Percentiles rank a stretch among this genome's conserved stretches.
phyloP scores from a whole-genome alignment of 2,888 invertebrate species.

The Dorcus parallelipipedus region DNA sequence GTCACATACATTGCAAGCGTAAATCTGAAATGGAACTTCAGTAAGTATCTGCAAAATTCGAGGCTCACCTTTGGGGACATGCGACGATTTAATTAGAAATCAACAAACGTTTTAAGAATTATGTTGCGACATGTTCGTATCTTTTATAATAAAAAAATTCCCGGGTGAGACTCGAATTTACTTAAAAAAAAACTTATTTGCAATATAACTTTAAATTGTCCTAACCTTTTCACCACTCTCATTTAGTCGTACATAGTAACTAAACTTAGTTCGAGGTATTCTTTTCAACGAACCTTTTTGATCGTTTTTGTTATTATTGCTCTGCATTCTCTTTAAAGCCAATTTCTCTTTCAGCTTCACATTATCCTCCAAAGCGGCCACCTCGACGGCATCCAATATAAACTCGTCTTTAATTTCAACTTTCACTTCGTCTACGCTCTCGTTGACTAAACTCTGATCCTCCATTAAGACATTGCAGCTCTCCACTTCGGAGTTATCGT shows the following conservation, averaged over 20 bases:
- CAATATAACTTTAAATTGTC: background rate
- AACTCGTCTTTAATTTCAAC: constrained; percentile 11
- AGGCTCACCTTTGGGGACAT: too few species aligned
- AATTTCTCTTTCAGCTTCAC: constrained; percentile 11
- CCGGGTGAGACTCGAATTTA: background rate
- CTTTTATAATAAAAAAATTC: background rate
- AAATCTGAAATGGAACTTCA: constrained; percentile 17
- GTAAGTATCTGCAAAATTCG: too few species aligned
- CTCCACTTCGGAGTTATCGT: background rate
- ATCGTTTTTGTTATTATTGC: constrained; percentile 2
- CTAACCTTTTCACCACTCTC: constrained; percentile 22
- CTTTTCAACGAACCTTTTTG: background rate
- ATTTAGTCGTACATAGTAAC: constrained; percentile 14
- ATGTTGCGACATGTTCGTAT: too few species aligned
- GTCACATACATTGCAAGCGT: constrained; percentile 25
- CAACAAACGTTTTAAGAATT: too few species aligned
- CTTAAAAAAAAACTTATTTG: too few species aligned
- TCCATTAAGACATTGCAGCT: background rate
- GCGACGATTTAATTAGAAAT: too few species aligned
- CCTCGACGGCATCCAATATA: constrained; percentile 1
- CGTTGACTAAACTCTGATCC: background rate
- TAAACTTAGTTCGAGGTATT: constrained; percentile 8
- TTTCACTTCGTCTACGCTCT: constrained; percentile 3
- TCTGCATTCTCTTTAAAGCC: constrained; percentile 3
- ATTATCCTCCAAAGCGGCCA: constrained; percentile 21